Conservation (phyloP, 2,113 vertebrate species). For the Campylorhamphus procurvoides region DNA sequence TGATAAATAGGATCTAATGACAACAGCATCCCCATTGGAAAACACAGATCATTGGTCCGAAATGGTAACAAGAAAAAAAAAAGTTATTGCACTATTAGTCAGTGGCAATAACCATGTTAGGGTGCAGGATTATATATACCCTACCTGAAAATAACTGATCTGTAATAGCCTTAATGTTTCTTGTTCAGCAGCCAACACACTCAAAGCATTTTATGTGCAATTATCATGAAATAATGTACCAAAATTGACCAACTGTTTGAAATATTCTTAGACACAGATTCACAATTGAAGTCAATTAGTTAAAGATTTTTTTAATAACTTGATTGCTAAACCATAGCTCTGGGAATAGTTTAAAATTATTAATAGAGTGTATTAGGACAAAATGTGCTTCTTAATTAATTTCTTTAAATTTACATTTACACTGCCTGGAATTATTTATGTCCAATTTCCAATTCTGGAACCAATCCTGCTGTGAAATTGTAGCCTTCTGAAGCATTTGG, state of each 20-base stretch:
- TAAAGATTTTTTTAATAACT: constrained; percentile 13
- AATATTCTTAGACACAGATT: constrained; percentile 10
- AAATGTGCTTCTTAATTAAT: constrained; percentile 18
- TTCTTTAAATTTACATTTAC: constrained; percentile 2
- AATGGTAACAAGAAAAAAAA: background rate
- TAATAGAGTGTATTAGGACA: background rate
- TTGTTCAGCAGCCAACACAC: constrained; percentile 30
- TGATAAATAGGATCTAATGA: background rate
- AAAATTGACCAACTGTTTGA: constrained; percentile 60
- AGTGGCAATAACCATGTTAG: background rate
- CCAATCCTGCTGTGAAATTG: constrained; percentile 35
- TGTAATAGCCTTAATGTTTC: constrained; percentile 1
- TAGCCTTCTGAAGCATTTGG: constrained; percentile 48
- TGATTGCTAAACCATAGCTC: constrained; percentile 12
- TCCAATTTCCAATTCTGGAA: constrained; percentile 41
- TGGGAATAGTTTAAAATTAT: constrained; percentile 29
- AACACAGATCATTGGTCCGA: background rate
- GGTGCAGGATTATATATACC: background rate
- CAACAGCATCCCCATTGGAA: background rate
- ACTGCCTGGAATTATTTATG: constrained; percentile 29
- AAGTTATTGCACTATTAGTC: background rate
- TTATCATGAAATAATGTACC: constrained; percentile 50
- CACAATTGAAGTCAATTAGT: constrained; percentile 56
- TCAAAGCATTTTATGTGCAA: constrained; percentile 37
- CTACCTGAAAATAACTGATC: background rate